Conservation (phyloP, 2,797 vertebrate species). For the Liasis olivaceus region DNA sequence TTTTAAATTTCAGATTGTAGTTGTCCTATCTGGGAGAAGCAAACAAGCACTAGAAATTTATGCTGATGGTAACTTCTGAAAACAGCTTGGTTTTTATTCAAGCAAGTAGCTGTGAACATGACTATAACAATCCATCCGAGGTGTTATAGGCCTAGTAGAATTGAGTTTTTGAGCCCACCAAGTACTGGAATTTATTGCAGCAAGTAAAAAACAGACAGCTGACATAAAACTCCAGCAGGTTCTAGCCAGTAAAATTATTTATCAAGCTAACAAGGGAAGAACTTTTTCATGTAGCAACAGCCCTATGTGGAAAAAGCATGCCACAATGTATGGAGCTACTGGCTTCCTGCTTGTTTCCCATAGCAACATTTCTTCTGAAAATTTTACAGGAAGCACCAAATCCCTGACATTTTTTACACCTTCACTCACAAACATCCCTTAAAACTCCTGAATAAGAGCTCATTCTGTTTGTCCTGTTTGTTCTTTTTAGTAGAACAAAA, state of each 20-base stretch:
- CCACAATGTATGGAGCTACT: background rate
- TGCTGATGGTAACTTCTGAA: too few species aligned
- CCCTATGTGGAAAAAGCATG: conserved; percentile 87
- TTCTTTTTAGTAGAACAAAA: background rate
- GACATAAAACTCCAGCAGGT: conserved; percentile 96
- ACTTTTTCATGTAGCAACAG: conserved; percentile 81
- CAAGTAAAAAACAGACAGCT: conserved; percentile 92
- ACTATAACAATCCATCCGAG: too few species aligned
- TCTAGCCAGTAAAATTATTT: conserved; percentile 96
- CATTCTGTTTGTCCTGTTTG: background rate
- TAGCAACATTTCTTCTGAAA: background rate
- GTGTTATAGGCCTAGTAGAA: background rate
- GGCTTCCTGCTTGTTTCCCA: background rate
- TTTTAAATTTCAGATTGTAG: too few species aligned
- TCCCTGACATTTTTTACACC: too few species aligned
- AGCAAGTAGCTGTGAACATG: too few species aligned
- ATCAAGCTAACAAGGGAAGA: conserved; percentile 97
- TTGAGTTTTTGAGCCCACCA: conserved; percentile 85
- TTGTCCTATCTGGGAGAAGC: too few species aligned
- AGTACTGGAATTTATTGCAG: conserved; percentile 95
- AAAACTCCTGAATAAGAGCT: background rate
- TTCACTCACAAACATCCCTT: background rate
- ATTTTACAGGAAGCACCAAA: background rate
- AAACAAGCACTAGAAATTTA: too few species aligned
- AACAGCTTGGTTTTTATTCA: too few species aligned